A percentile compares a stretch with the other conserved stretches of the same genome.
Evolutionary conservation across 2,888 invertebrate species (phyloP).

Genomic region (Tromatobia lineatoria): DNA sequence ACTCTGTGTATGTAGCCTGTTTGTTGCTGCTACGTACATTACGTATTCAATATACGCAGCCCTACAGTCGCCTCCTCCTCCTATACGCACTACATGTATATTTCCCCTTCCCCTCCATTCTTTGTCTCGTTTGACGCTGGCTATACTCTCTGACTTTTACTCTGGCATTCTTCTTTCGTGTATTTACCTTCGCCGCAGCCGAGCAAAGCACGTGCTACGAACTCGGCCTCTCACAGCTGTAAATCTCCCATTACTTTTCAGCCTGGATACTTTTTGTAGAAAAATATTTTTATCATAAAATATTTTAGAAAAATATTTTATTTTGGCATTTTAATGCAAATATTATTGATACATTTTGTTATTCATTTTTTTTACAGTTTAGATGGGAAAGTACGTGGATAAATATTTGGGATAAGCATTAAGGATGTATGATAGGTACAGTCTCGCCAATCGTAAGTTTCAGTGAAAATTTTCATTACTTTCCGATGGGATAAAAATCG

Average conservation of each 20-base stretch:
- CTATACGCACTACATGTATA: neutral
- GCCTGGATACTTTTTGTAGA: neutral
- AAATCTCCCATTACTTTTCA: neutral
- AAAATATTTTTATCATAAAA: neutral
- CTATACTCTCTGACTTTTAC: conserved; percentile 1
- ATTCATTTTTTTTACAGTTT: too few relatives aligned
- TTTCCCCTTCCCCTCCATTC: neutral
- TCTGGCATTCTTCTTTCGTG: conserved; percentile 9
- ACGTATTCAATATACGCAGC: conserved; percentile 25
- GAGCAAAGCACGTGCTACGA: neutral
- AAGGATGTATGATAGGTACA: too few relatives aligned
- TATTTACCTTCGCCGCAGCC: neutral
- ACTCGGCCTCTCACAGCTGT: neutral
- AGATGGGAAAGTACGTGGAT: too few relatives aligned
- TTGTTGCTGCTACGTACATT: conserved; percentile 36
- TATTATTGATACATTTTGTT: neutral
- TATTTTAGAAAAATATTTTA: too few relatives aligned
- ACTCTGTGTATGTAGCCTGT: conserved; percentile 1
- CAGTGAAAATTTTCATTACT: too few relatives aligned
- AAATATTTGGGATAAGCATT: too few relatives aligned
- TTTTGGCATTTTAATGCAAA: neutral
- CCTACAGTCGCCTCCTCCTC: conserved; percentile 7
- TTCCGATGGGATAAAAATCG: too few relatives aligned
- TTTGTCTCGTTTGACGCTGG: neutral
- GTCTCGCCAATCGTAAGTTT: too few relatives aligned